Base-by-base conservation (phyloP, 2,113 vertebrate species). In the Corvus moneduloides region DNA sequence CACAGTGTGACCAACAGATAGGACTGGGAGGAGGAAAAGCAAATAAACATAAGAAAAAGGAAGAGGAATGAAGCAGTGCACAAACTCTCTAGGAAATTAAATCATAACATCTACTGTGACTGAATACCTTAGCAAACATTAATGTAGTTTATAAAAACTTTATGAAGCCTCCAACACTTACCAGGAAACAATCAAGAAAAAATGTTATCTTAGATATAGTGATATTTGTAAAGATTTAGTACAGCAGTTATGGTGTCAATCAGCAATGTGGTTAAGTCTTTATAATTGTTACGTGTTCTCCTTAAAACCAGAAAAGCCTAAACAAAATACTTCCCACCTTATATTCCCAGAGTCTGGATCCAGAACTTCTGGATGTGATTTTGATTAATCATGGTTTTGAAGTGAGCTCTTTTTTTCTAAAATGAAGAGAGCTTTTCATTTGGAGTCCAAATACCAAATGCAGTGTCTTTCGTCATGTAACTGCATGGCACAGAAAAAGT, bases 381-480 rank as follows among this genome's bases (percentile, higher is more conserved):
- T 84, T 55, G 22, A 14, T 52, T 59, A 51, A 7, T 37, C 8
- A 82, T 10, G 2, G 14, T 20, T 94, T 62, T 44, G 20, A 85
- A 67, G 7, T 20, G 26, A 81, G 8, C 3, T 37, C 1, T 55
- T 71, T 33, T n/a, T 35, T 61, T 16, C 12, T 74, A 30, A 82
- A 76, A 43, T 32, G 3, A 54, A 49, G 44, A 30, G 1, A 9
- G 0, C 2, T 27, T 71, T 74, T 41, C 0, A 8, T 62, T 75
- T 54, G 5, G 39, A 71, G 9, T 28, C 6, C 17, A 77, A 74
- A 52, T 52, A 64, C 26, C 2, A 67, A 86, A 28, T 37, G 30
- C 6, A 69, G 6, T 55, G 26, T 35, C 10, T 73, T 61, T 74
- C 27, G 28, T 43, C 1, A 0, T 48, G 3, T 6, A 69, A 73